Evolutionary conservation across 2,797 vertebrate species (phyloP).

Genomic region (Semaprochilodus insignis): DNA sequence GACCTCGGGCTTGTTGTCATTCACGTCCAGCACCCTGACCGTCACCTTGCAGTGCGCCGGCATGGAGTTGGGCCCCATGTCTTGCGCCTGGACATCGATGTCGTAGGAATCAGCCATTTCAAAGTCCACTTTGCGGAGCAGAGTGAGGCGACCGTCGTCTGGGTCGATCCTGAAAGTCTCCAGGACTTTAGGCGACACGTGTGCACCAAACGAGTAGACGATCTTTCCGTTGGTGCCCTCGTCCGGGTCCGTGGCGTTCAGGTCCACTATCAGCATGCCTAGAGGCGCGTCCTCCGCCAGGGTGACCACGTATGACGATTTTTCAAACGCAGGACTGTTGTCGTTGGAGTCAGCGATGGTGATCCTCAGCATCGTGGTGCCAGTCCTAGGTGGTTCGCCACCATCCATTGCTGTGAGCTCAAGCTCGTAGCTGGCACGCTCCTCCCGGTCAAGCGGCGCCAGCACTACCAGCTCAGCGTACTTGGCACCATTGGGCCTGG

Average conservation of each 20-base stretch:
- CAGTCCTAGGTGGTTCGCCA: slow-evolving; percentile 90
- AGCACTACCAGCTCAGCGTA: slow-evolving; percentile 94
- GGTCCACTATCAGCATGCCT: slow-evolving; percentile 89
- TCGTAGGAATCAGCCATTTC: slow-evolving; percentile 90
- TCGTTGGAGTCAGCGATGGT: slow-evolving; percentile 94
- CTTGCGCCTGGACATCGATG: slow-evolving; percentile 95
- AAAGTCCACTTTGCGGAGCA: slow-evolving; percentile 91
- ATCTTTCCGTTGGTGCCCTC: slow-evolving; percentile 95
- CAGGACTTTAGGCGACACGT: slow-evolving; percentile 90
- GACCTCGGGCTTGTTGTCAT: slow-evolving; percentile 96
- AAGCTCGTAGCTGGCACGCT: slow-evolving; percentile 89
- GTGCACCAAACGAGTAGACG: slow-evolving; percentile 93
- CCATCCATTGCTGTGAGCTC: slow-evolving; percentile 92
- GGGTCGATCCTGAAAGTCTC: slow-evolving; percentile 94
- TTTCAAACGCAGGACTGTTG: slow-evolving; percentile 93
- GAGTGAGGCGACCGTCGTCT: slow-evolving; percentile 89
- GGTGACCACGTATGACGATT: slow-evolving; percentile 87
- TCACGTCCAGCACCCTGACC: slow-evolving; percentile 92
- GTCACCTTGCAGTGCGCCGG: slow-evolving; percentile 97
- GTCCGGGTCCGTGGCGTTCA: slow-evolving; percentile 95
- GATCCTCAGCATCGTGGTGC: slow-evolving; percentile 91
- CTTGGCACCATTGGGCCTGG: slow-evolving; percentile 91
- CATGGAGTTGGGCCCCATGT: slow-evolving; percentile 96
- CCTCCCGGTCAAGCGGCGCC: slow-evolving; percentile 90
- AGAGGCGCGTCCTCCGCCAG: slow-evolving; percentile 87